A percentile compares a stretch with the other conserved stretches of the same genome.
Conservation (phyloP, 2,113 vertebrate species). For the Stercorarius parasiticus region DNA sequence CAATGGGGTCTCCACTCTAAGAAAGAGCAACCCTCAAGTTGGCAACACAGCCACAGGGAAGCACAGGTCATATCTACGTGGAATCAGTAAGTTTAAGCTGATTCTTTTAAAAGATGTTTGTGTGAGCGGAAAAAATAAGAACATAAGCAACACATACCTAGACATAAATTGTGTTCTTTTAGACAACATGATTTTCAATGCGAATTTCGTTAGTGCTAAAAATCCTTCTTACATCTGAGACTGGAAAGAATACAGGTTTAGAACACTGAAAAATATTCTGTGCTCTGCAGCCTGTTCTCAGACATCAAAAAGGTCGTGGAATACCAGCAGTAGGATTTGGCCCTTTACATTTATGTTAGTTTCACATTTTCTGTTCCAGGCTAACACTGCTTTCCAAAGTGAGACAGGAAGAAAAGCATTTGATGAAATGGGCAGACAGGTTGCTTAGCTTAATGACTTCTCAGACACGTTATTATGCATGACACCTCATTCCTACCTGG, state of each 20-base stretch:
- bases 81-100: neutral
- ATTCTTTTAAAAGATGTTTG: neutral
- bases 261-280: neutral
- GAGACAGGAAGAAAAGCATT: neutral
- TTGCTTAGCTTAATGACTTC: neutral
- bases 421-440: neutral
- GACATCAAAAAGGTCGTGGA: neutral
- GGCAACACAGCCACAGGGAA: neutral
- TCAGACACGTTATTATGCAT: neutral
- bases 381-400: neutral
- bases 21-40: neutral
- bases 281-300: neutral
- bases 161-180: neutral
- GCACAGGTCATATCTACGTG: neutral
- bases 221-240: neutral
- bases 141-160: neutral
- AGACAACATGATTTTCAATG: neutral
- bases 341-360: neutral
- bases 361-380: neutral
- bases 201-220: neutral
- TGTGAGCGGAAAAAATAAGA: neutral
- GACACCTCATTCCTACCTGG: neutral
- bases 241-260: neutral
- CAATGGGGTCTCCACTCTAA: neutral
- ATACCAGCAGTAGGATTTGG: neutral